Conservation (phyloP, 2,888 invertebrate species). For the Perdita meconis region DNA sequence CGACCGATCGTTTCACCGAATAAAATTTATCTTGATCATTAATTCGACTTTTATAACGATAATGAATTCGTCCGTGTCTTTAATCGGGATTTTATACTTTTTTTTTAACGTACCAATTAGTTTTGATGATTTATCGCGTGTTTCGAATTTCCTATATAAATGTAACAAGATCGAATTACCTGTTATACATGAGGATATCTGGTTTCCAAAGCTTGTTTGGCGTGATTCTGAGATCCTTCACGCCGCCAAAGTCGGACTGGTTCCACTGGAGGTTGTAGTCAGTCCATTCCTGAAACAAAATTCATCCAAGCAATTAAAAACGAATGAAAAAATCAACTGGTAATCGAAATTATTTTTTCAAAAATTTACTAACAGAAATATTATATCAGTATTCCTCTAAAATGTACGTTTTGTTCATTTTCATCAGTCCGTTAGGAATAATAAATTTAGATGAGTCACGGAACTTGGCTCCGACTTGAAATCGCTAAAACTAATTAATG, state of each 20-base stretch:
- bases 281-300: conserved; percentile 94
- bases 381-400: not conserved
- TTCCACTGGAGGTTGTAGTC: conserved; percentile 99
- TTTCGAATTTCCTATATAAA: conserved; percentile 41
- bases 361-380: not conserved
- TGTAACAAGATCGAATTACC: conserved; percentile 87
- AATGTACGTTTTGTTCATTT: conserved; percentile 27
- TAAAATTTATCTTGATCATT: not conserved
- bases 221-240: conserved; percentile 97
- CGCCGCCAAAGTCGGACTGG: conserved; percentile 96
- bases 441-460: conserved; percentile 29
- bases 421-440: conserved; percentile 18
- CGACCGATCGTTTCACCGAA: not conserved
- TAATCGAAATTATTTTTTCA: too few species aligned
- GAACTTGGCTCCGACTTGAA: conserved; percentile 42
- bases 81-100: conserved; percentile 12
- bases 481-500: conserved; percentile 59
- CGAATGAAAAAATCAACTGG: too few species aligned
- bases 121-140: conserved; percentile 21
- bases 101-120: conserved; percentile 21
- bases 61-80: not conserved
- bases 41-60: not conserved
- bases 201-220: conserved; percentile 99
- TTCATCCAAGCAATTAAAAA: not conserved
- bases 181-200: conserved; percentile 99